phyloP scores from a whole-genome alignment of 2,113 vertebrate species.

The Atractosteus spatula region DNA sequence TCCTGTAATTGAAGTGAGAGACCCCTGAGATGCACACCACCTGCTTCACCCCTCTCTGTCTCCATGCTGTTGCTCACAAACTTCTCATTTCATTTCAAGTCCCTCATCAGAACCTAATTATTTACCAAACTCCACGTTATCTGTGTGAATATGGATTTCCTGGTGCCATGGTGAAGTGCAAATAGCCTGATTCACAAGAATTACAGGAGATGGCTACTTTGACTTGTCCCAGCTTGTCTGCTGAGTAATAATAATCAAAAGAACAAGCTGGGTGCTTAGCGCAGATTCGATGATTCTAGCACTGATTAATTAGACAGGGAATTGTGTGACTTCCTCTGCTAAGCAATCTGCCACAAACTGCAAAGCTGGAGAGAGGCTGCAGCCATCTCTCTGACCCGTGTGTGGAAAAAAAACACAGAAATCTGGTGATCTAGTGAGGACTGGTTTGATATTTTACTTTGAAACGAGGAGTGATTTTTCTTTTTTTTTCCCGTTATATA shows the following conservation, averaged over 20 bases:
- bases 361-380: not conserved
- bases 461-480: too few relatives aligned
- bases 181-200: slow-evolving; percentile 30
- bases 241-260: slow-evolving; percentile 25
- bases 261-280: slow-evolving; percentile 26
- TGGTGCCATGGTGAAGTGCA: slow-evolving; percentile 35
- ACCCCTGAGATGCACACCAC: slow-evolving; percentile 26
- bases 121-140: slow-evolving; percentile 28
- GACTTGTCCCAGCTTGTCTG: slow-evolving; percentile 40
- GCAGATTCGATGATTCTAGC: slow-evolving; percentile 12
- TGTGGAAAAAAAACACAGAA: too few relatives aligned
- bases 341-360: slow-evolving; percentile 13
- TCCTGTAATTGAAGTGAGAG: slow-evolving; percentile 45
- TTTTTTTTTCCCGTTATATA: too few relatives aligned
- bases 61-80: slow-evolving; percentile 21
- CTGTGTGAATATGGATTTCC: slow-evolving; percentile 29
- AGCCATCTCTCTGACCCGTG: not conserved
- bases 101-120: slow-evolving; percentile 34
- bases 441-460: too few relatives aligned
- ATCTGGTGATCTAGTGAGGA: too few relatives aligned
- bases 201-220: slow-evolving; percentile 16
- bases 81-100: slow-evolving; percentile 24
- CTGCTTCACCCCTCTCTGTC: slow-evolving; percentile 19
- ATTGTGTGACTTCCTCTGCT: slow-evolving; percentile 19
- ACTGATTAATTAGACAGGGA: slow-evolving; percentile 33